Base-by-base conservation (phyloP, 2,888 invertebrate species). In the Dorcus parallelipipedus region DNA sequence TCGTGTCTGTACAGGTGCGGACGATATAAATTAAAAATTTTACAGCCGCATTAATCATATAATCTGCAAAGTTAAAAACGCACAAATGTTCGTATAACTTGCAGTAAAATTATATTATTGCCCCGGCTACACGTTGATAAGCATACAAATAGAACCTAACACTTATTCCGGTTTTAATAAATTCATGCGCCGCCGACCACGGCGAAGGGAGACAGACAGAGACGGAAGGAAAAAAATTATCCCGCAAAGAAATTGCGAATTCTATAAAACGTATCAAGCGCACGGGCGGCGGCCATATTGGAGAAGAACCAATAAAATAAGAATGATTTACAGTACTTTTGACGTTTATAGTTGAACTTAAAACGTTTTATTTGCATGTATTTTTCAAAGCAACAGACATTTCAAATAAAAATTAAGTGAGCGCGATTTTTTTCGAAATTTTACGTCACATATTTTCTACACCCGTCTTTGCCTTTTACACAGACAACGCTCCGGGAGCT, bases 311-410 rank as follows among this genome's bases (percentile, higher is more conserved):
- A 64, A 65, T 67, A 67, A 67, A 67, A 65, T 64, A 61, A 54
- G 54, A 52, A 65, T 67, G 67, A 67, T 67, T 67, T 67, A 67
- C 62, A 62, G 64, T 60, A 56, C 60, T 62, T 60, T 59, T 66
- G 67, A 67, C 67, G 65, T 67, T 67, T 67, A 67, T 65, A 61
- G 65, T 64, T 60, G 65, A 59, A 63, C 64, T 67, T 67, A 64
- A 67, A 64, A 62, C 63, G 64, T 67, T 65, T 66, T 66, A 66
- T 66, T 66, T 64, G 66, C 65, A 43, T 55, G 64, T 61, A 62
- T 65, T 66, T 66, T 65, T 66, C 62, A 62, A 61, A 61, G 61
- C 59, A 59, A 62, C 56, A 64, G 64, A 61, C 66, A 58, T 66
- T 63, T 61, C 61, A 52, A 60, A 61, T 57, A 61, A 61, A 56